Conservation (phyloP, 2,888 invertebrate genomes). For the Apodemia duryi region DNA sequence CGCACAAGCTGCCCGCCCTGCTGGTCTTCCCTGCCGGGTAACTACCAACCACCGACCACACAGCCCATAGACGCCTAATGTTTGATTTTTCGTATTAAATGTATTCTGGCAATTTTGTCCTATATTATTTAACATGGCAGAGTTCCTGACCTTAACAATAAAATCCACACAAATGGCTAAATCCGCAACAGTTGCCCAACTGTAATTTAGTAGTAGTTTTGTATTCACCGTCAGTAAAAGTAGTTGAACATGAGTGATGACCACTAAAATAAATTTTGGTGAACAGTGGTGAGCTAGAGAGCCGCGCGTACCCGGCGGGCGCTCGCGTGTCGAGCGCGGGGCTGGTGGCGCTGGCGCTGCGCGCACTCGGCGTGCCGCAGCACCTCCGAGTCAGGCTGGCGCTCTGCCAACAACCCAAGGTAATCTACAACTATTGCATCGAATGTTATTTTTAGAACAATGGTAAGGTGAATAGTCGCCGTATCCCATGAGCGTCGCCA, state of each 20-base stretch:
- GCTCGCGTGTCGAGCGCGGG: slow-evolving; percentile 82
- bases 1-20: slow-evolving; percentile 88
- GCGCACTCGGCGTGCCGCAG: slow-evolving; percentile 79
- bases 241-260: neutral
- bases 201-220: too few relatives aligned
- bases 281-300: slow-evolving; percentile 80
- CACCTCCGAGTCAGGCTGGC: slow-evolving; percentile 76
- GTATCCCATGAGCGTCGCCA: slow-evolving; percentile 38
- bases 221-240: neutral
- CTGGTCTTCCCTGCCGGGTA: slow-evolving; percentile 89
- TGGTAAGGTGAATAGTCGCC: too few relatives aligned
- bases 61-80: too few relatives aligned
- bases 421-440: neutral
- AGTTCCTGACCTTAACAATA: too few relatives aligned
- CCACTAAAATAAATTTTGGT: neutral
- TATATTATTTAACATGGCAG: too few relatives aligned
- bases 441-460: too few relatives aligned
- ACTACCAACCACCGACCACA: slow-evolving; percentile 19
- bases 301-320: slow-evolving; percentile 82
- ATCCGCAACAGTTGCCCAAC: too few relatives aligned
- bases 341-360: slow-evolving; percentile 85
- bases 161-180: too few relatives aligned
- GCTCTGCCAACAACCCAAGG: slow-evolving; percentile 71
- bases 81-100: too few relatives aligned
- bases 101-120: too few relatives aligned